Evolutionary conservation across 1,140 invertebrate species (phyloP).

Genomic region (Lordiphosa clarofinis): DNA sequence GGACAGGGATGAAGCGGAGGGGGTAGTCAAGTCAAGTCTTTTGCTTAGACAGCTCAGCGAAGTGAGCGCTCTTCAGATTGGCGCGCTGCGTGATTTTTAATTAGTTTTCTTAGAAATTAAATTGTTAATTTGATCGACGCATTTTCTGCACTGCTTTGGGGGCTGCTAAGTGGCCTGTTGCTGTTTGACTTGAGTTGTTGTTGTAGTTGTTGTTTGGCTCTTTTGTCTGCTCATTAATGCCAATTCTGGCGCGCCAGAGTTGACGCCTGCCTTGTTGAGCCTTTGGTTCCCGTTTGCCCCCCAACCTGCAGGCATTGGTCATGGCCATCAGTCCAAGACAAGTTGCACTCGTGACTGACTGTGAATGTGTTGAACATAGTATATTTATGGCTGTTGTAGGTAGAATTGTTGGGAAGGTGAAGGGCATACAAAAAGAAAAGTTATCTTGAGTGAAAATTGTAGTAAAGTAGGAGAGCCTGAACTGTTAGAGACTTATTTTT

Average conservation of each 20-base stretch:
- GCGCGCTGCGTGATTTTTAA: slow-evolving; percentile 73
- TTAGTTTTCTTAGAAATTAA: slow-evolving; percentile 79
- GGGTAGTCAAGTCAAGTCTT: slow-evolving; percentile 24
- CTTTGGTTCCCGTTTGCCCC: slow-evolving; percentile 3
- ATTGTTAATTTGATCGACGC: slow-evolving; percentile 79
- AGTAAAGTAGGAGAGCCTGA: too few species aligned
- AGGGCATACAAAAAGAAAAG: too few species aligned
- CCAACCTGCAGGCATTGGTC: slow-evolving; percentile 39
- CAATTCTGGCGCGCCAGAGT: slow-evolving; percentile 68
- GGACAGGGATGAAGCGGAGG: slow-evolving; percentile 1
- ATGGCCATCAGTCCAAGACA: slow-evolving; percentile 51
- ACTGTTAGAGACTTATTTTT: too few species aligned
- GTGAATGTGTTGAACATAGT: slow-evolving; percentile 29
- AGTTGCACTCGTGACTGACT: slow-evolving; percentile 46
- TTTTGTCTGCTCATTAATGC: slow-evolving; percentile 75
- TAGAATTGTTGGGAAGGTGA: slow-evolving; percentile 13
- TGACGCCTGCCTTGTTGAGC: slow-evolving; percentile 58
- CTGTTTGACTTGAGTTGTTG: slow-evolving; percentile 33
- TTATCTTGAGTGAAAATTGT: too few species aligned
- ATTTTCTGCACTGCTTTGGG: slow-evolving; percentile 46
- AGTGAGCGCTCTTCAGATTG: slow-evolving; percentile 42
- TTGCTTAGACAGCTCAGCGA: slow-evolving; percentile 63
- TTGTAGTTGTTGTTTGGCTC: slow-evolving; percentile 22
- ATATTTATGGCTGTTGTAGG: slow-evolving; percentile 39
- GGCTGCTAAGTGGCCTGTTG: slow-evolving; percentile 65